Evolutionary conservation across 1,140 invertebrate species (phyloP), one percentile per base, ranked within the genome.

Genomic region (Panagrolaimus sp.): DNA sequence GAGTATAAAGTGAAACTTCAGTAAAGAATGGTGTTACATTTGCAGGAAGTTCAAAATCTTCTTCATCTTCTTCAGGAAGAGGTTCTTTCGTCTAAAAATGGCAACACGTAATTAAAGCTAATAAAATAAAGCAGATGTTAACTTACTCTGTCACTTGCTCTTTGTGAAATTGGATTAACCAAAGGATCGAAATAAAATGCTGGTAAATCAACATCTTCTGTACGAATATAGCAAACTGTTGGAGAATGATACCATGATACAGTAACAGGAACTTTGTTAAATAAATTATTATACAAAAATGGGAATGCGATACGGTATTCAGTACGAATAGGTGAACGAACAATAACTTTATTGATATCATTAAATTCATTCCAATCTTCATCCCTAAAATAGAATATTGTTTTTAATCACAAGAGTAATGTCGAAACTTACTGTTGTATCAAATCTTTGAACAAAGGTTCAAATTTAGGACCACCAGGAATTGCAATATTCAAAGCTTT

Each of bases 331-430:
- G 95, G 95, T 82, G 98, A 95, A 38, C 96, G 86, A 79, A 99
- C 98, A 68, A 99, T 99, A 75, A 99, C 97, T 84, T 99, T 99
- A 82, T 99, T 98, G 65, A 99, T 99, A 83, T 99, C 96, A 87
- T 99, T 99, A 81, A 99, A 99, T 85, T 99, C 96, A 87, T 99
- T 99, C 96, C 96, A 99, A 85, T 99, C 96, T 87, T 99, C 96
- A 87, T 99, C 96, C 14, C 91, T 91, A 76, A 45, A 87, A 86
- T 28, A 71, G 77, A 55, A 70, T 71, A 72, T 10, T 14, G 9
- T 4, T 78, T 15, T 38, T 70, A 73, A 52, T 12, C 7, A 32
- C 9, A 67, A 66, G 71, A 64, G 17, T 8, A 74, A 17, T 0
- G n/a, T 70, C 46, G 65, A 67, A 21, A 85, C 87, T 87, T 86